Conservation (phyloP, 1,140 invertebrate species). For the Eurosta solidaginis region DNA sequence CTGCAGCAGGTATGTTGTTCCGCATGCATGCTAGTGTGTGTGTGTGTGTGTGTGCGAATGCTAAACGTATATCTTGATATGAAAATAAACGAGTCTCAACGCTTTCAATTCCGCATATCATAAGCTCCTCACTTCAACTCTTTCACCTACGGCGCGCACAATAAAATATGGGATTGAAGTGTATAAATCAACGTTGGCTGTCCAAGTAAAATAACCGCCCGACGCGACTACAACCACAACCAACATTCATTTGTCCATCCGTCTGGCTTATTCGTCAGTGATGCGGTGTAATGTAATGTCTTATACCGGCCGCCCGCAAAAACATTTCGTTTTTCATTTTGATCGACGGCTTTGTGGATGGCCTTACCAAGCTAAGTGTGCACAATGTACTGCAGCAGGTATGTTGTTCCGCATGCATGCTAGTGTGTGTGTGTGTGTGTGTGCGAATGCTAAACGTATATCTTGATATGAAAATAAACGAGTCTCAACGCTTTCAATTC, state of each 20-base stretch:
- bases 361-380: too few species aligned
- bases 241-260: constrained; percentile 28
- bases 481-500: constrained; percentile 32
- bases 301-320: too few species aligned
- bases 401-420: too few species aligned
- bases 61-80: too few species aligned
- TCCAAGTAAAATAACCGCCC: neutral
- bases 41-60: too few species aligned
- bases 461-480: constrained; percentile 57
- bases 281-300: constrained; percentile 20
- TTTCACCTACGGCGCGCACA: neutral
- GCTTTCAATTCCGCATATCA: neutral
- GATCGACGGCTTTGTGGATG: too few species aligned
- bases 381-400: too few species aligned
- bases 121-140: neutral
- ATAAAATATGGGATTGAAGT: constrained; percentile 54
- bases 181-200: constrained; percentile 51
- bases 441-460: constrained; percentile 6
- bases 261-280: constrained; percentile 28
- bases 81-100: too few species aligned
- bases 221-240: constrained; percentile 3
- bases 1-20: neutral
- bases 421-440: neutral
- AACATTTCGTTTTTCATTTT: too few species aligned
- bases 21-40: too few species aligned